Base-by-base conservation (phyloP, 2,797 vertebrate species). In the Neopelma chrysocephalum region DNA sequence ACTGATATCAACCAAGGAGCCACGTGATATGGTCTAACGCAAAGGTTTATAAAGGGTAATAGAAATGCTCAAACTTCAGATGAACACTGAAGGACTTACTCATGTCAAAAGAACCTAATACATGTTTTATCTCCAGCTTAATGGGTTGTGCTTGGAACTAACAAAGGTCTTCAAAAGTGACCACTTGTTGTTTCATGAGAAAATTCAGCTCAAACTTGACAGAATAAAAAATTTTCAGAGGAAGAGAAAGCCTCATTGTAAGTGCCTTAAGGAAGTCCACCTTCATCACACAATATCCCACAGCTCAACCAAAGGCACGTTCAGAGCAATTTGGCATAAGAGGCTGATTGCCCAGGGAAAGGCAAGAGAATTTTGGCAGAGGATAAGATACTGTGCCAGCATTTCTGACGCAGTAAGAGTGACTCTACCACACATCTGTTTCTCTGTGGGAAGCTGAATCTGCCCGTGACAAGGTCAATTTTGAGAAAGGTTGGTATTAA, bases 401-500 rank as follows among this genome's bases (percentile, higher is more conserved):
- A 62, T 53, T 76, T 80, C 85, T 84, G 91, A 76, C 0, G 1
- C 89, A 76, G 91, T 83, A 85, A 81, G 81, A 92, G 73, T 64
- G 82, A 92, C 54, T 79, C 50, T 14, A 10, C 72, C 77, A 60
- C 65, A 75, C 85, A 71, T 82, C 89, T 77, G 58, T 11, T 86
- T 40, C 48, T n/a, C 82, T 82, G 80, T 1, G 36, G 90, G 80
- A 88, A 75, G 78, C 75, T 87, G 87, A 82, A 82, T 76, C 83
- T 94, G 88, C 84, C 76, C 20, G 34, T 92, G 91, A 95, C 93
- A 91, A 90, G 90, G 93, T 93, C 93, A 91, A 50, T 96, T 96
- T 93, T 93, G 85, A 96, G 89, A 77, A 94, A 72, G 77, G 61
- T 75, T 90, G 81, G 93, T 51, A 97, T 96, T 97, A 97, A 97